Base-by-base conservation (phyloP, 2,113 vertebrate genomes). In the Zosterops lateralis region DNA sequence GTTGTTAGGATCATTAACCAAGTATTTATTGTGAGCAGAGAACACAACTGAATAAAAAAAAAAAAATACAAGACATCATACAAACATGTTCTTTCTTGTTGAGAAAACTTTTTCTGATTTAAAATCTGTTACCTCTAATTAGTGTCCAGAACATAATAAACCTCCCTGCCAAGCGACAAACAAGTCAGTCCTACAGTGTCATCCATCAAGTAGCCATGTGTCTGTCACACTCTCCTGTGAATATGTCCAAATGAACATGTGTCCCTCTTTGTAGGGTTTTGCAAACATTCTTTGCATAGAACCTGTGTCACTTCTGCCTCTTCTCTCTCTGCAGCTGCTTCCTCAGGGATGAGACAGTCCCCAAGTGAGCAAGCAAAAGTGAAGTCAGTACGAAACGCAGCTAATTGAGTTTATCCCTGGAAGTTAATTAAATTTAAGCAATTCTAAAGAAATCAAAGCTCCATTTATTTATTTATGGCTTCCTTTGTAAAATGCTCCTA, bases 351-450 rank as follows among this genome's bases (percentile, higher is more conserved):
- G 13, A 93, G 44, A 58, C 34, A 85, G 72, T 60, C 13, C 19
- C 36, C 74, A 80, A 61, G 38, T 13, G 32, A 93, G 67, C 32
- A 83, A 83, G 42, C 48, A 95, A 93, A 89, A 91, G 53, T 29
- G 7, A 83, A 96, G 48, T 48, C 48, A 74, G 62, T 61, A 68
- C 3, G 29, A 72, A 96, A 93, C 45, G 32, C 74, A 58, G 34
- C 38, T 87, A 87, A 94, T 61, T 80, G 81, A 95, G 70, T 95
- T 96, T 89, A 93, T 58, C 83, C 66, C 73, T 89, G 62, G 38
- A 94, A 95, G 83, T 87, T 95, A 96, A 95, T 95, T 96, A 96
- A 86, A 92, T 94, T 92, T 88, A 58, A 95, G 83, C 77, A 90
- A 95, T 70, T 87, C 79, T 64, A 70, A 92, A 93, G 87, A 85